Base-by-base conservation (phyloP, 2,113 vertebrate genomes). In the Tragelaphus buxtoni region DNA sequence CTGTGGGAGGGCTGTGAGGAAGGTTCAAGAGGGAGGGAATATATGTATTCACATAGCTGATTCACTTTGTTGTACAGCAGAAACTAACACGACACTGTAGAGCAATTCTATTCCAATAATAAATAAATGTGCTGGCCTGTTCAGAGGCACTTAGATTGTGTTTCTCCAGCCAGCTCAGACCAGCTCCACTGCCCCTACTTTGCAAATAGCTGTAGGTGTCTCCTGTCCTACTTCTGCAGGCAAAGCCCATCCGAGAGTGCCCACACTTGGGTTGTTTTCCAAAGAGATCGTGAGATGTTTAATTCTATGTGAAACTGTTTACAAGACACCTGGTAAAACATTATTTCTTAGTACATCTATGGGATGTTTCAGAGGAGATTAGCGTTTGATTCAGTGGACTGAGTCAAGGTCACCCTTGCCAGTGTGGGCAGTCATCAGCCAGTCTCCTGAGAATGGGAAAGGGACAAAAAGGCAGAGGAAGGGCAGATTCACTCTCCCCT, bases 371-470 rank as follows among this genome's bases (percentile, higher is more conserved):
- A 20, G 65, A 90, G 30, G n/a, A 88, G 53, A 60, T n/a, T 4
- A 84, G n/a, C 53, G 13, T 55, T n/a, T 42, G 63, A 60, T 14
- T 69, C 45, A 0, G 32, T n/a, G 24, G 9, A 9, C 42, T 28
- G 55, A 61, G 55, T 12, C n/a, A 56, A 39, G 7, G 26, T 10
- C 22, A 1, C 45, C 22, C 18, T 76, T 69, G 4, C 42, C 18
- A 11, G 7, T 0, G 6, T 30, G 24, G 5, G 8, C 20, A 6
- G 76, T 5, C 8, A 0, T 6, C 39, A 16, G n/a, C 16, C 30
- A 35, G 53, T 35, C 51, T 20, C 35, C 13, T 39, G 26, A 39
- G 47, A 11, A 35, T n/a, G 26, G 13, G 28, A 55, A 42, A 7
- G 32, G 32, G 32, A 16, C 45, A 6, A 45, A 12, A 63, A 28